Evolutionary conservation across 2,113 vertebrate genomes (phyloP).

Genomic region (Corapipo altera): DNA sequence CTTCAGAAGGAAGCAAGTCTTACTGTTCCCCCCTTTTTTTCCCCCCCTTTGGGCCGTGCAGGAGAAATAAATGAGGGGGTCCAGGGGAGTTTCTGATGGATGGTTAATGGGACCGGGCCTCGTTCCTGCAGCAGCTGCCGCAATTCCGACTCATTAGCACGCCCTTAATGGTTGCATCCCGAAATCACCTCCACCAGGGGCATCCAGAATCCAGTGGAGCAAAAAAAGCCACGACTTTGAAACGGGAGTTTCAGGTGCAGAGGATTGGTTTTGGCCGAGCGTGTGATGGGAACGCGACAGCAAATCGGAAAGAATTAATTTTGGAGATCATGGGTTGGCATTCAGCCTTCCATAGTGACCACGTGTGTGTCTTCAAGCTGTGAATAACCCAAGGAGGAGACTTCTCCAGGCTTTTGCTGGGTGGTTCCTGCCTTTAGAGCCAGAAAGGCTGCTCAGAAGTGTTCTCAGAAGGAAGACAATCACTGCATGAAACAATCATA

Average conservation of each 20-base stretch:
- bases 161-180: constrained; percentile 72
- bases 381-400: neutral
- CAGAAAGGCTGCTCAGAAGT: neutral
- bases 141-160: constrained; percentile 76
- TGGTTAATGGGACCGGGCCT: constrained; percentile 73
- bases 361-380: neutral
- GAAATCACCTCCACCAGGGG: constrained; percentile 66
- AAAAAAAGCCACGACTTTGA: constrained; percentile 32
- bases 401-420: neutral
- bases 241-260: constrained; percentile 40
- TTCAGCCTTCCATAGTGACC: neutral
- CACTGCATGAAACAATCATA: neutral
- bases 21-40: constrained; percentile 41
- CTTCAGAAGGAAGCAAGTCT: constrained; percentile 67
- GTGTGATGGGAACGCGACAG: neutral
- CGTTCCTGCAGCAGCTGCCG: constrained; percentile 72
- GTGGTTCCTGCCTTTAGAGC: neutral
- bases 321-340: neutral
- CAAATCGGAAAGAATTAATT: neutral
- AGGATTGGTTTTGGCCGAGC: constrained; percentile 19
- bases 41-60: constrained; percentile 58
- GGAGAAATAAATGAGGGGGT: constrained; percentile 73
- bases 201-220: constrained; percentile 38
- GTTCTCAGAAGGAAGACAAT: neutral
- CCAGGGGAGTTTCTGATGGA: constrained; percentile 69